Percentiles rank a stretch among this genome's conserved stretches.
Conservation (phyloP, 1,140 invertebrate genomes). For the Oncopodura yosiiana region DNA sequence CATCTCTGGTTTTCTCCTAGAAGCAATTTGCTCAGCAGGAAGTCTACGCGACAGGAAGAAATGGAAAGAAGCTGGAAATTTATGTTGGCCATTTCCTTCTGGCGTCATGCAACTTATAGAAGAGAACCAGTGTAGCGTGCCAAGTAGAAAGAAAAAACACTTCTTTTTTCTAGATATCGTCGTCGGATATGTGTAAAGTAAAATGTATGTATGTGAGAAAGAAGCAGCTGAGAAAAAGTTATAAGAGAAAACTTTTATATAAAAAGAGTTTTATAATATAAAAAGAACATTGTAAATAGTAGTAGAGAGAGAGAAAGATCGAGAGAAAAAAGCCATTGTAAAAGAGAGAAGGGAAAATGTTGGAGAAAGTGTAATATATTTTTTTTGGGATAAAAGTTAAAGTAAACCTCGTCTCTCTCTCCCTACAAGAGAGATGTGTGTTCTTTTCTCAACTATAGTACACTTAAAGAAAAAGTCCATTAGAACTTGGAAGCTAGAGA, state of each 20-base stretch:
- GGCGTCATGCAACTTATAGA: neutral
- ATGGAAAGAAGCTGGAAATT: conserved; percentile 24
- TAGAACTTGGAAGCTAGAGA: too few relatives aligned
- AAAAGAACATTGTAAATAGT: conserved; percentile 1
- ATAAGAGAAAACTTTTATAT: neutral
- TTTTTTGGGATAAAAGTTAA: too few relatives aligned
- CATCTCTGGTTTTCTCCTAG: neutral
- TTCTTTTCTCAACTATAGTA: too few relatives aligned
- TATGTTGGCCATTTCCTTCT: conserved; percentile 30
- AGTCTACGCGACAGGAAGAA: conserved; percentile 11
- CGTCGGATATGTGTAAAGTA: too few relatives aligned
- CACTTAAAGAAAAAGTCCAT: conserved; percentile 35
- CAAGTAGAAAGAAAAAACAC: conserved; percentile 3
- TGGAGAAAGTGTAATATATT: too few relatives aligned
- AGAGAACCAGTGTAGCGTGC: neutral
- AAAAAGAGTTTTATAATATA: neutral
- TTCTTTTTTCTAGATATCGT: too few relatives aligned
- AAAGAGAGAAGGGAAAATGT: too few relatives aligned
- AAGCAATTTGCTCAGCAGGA: neutral
- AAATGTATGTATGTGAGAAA: neutral
- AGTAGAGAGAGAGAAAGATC: neutral
- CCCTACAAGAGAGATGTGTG: too few relatives aligned
- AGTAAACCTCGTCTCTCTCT: too few relatives aligned
- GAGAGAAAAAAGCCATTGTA: conserved; percentile 5
- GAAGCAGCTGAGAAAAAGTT: neutral